Evolutionary conservation across 2,888 invertebrate genomes (phyloP).

Genomic region (Idaea aversata): DNA sequence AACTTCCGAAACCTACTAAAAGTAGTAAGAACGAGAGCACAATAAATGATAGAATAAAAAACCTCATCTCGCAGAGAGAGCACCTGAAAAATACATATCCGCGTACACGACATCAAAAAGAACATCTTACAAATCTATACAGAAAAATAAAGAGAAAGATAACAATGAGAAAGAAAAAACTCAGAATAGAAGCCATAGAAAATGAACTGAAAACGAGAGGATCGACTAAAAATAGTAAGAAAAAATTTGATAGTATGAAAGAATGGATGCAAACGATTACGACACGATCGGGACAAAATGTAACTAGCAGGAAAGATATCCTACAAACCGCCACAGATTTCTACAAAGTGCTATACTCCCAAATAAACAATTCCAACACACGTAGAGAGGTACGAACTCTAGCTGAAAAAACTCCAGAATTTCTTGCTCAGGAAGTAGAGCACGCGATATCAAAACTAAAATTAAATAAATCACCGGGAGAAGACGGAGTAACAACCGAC

Average conservation of each 20-base stretch:
- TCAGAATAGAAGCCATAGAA: conserved; percentile 5
- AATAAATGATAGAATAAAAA: conserved; percentile 5
- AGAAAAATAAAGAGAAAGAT: conserved; percentile 7
- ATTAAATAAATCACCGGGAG: too few species aligned
- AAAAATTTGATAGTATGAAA: conserved; percentile 5
- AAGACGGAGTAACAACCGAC: too few species aligned
- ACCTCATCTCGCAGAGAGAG: conserved; percentile 5
- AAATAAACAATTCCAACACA: too few species aligned
- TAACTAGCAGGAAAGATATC: conserved; percentile 3
- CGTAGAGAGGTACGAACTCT: too few species aligned
- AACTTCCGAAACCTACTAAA: conserved; percentile 4
- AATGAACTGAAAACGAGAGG: conserved; percentile 6
- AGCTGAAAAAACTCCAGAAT: too few species aligned
- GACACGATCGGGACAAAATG: background rate
- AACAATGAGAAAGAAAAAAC: conserved; percentile 5
- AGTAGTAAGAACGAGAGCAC: background rate
- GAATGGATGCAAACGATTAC: conserved; percentile 8
- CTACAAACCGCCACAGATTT: conserved; percentile 3
- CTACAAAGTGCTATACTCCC: conserved; percentile 4
- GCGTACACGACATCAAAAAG: conserved; percentile 3
- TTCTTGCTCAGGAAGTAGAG: too few species aligned
- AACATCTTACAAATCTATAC: conserved; percentile 2
- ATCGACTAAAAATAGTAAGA: conserved; percentile 6
- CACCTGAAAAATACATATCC: conserved; percentile 8
- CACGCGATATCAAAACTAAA: too few species aligned